A percentile compares a stretch with the other conserved stretches of the same genome.
These are phyloP conservation scores for Myotis vivesi DNA, from an alignment of 2,797 vertebrate species.

Conservation along the genomic window DNA sequence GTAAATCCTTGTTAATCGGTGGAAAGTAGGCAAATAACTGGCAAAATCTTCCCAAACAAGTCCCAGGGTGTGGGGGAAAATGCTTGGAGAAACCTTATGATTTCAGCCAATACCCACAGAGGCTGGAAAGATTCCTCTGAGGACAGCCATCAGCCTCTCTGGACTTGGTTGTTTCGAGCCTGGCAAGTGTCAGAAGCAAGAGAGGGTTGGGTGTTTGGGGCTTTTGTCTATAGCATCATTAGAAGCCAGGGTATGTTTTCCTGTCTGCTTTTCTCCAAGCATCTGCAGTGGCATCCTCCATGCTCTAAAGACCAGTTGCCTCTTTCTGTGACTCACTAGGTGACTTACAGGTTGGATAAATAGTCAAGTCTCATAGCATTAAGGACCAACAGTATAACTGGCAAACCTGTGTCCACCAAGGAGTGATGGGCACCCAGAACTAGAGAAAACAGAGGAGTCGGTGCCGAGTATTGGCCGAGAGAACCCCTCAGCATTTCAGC, in stretches of 20 bases:
- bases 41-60: neutral
- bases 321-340: neutral
- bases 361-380: neutral
- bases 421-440: neutral
- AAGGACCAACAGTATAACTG: neutral
- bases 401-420: slow-evolving; percentile 9
- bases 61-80: neutral
- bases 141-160: neutral
- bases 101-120: neutral
- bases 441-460: neutral
- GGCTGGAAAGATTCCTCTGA: neutral
- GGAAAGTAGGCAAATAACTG: neutral
- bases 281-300: neutral
- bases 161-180: neutral
- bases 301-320: neutral
- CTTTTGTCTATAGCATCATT: neutral
- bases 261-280: neutral
- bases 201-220: neutral
- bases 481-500: neutral
- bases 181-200: neutral
- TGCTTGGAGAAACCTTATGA: neutral
- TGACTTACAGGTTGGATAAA: neutral
- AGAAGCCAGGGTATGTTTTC: neutral
- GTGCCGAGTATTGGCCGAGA: neutral
- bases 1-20: neutral